Evolutionary conservation across 2,888 invertebrate species (phyloP), one percentile per base, ranked within the genome.

Genomic region (Hypolimnas misippus): DNA sequence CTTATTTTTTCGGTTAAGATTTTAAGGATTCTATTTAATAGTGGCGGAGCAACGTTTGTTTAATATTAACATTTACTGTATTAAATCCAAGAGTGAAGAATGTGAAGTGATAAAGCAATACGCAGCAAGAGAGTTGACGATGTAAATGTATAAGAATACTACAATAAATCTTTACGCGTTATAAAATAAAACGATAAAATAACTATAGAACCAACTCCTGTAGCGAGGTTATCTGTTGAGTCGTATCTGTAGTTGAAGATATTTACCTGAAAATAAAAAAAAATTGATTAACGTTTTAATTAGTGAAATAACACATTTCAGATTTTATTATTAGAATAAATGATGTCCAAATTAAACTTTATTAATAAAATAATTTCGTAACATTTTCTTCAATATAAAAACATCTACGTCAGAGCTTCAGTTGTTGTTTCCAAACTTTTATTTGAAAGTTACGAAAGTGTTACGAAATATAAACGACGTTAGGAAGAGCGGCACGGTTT

Each of bases 251-350:
- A 40, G 53, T 50, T 54, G 54, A 44, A 49, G 67, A 68, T 74
- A 71, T 66, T 79, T 82, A 82, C 79, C 81, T 79, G 80, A 33
- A 79, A 79, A 60, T 33, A 71, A 66, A 69, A 70, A 69, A 73
- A 60, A 60, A 2, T 19, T 5, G 2, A 10, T 3, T 46, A 35
- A 14, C 4, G n/a, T n/a, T n/a, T n/a, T n/a, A n/a, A n/a, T n/a
- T n/a, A n/a, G n/a, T n/a, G n/a, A n/a, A n/a, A n/a, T n/a, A n/a
- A n/a, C n/a, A n/a, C n/a, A n/a, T n/a, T n/a, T n/a, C n/a, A n/a
- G n/a, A n/a, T n/a, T n/a, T n/a, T n/a, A n/a, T n/a, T n/a, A n/a
- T n/a, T n/a, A n/a, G n/a, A n/a, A n/a, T n/a, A n/a, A n/a, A n/a
- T n/a, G n/a, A n/a, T n/a, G n/a, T n/a, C n/a, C n/a, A n/a, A n/a